Evolutionary conservation across 2,797 vertebrate genomes (phyloP).

Genomic region (Xiphorhynchus erythropygius): DNA sequence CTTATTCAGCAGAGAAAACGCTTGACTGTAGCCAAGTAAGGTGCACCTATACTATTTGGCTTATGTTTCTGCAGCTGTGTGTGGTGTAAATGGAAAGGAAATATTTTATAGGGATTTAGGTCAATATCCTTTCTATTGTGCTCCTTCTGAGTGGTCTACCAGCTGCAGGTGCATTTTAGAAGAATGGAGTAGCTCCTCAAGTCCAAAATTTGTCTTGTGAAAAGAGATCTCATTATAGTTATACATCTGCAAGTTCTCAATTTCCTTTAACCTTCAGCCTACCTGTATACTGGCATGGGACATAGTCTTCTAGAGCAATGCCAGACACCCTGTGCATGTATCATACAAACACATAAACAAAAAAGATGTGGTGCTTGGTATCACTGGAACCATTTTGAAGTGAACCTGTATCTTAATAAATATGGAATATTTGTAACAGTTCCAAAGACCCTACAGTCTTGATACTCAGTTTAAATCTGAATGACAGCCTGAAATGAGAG

Average conservation of each 20-base stretch:
- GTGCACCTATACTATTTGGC: neutral
- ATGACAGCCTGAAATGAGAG: neutral
- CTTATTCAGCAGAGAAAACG: neutral
- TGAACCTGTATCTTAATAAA: neutral
- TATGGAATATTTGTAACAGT: neutral
- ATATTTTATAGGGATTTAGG: neutral
- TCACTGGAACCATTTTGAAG: neutral
- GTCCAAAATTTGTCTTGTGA: neutral
- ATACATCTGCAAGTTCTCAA: neutral
- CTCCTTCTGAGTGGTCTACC: neutral
- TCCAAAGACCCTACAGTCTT: neutral
- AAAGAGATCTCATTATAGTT: neutral
- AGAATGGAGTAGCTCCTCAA: neutral
- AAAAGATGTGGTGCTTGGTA: neutral
- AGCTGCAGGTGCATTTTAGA: neutral
- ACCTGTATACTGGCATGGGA: no score
- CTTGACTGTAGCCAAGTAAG: neutral
- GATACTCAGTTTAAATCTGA: neutral
- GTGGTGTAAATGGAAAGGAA: neutral
- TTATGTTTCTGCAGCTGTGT: neutral
- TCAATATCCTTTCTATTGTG: neutral
- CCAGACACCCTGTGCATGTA: neutral
- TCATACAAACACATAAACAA: neutral
- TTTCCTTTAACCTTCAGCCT: neutral
- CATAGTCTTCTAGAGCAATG: neutral